A percentile compares a stretch with the other conserved stretches of the same genome.
Conservation (phyloP, 2,888 invertebrate genomes). For the Leucoptera coffeella region DNA sequence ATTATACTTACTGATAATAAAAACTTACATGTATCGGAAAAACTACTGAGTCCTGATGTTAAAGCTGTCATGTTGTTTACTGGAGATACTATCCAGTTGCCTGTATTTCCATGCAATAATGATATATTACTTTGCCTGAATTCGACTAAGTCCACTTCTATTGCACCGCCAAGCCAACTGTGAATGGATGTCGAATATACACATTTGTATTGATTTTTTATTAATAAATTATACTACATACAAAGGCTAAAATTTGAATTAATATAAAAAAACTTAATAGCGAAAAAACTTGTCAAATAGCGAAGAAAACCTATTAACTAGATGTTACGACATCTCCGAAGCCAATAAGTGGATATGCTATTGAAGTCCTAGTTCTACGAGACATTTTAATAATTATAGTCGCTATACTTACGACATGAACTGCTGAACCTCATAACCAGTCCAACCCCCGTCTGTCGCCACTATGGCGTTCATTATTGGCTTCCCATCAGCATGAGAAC, state of each 20-base stretch:
- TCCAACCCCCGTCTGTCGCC: slow-evolving; percentile 55
- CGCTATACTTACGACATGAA: slow-evolving; percentile 41
- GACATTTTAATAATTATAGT: slow-evolving; percentile 1
- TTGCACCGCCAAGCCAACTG: slow-evolving; percentile 52
- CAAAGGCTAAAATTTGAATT: no score
- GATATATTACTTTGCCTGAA: slow-evolving; percentile 53
- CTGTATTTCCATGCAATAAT: slow-evolving; percentile 58
- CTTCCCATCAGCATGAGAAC: slow-evolving; percentile 15
- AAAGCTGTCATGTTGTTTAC: slow-evolving; percentile 48
- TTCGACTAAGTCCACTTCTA: slow-evolving; percentile 54
- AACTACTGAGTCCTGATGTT: slow-evolving; percentile 25
- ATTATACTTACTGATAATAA: neutral
- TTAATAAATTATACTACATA: no score
- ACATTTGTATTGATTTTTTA: no score
- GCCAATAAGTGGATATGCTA: no score
- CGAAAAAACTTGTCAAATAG: no score
- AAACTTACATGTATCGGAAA: slow-evolving; percentile 34
- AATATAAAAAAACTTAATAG: no score
- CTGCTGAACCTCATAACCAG: slow-evolving; percentile 46
- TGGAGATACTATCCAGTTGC: slow-evolving; percentile 53
- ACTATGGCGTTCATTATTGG: slow-evolving; percentile 49
- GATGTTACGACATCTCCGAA: no score
- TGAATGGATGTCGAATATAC: no score
- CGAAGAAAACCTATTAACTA: no score
- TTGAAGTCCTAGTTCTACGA: slow-evolving; percentile 3